Base-by-base conservation (phyloP, 2,888 invertebrate genomes). In the Hylaea fasciaria region DNA sequence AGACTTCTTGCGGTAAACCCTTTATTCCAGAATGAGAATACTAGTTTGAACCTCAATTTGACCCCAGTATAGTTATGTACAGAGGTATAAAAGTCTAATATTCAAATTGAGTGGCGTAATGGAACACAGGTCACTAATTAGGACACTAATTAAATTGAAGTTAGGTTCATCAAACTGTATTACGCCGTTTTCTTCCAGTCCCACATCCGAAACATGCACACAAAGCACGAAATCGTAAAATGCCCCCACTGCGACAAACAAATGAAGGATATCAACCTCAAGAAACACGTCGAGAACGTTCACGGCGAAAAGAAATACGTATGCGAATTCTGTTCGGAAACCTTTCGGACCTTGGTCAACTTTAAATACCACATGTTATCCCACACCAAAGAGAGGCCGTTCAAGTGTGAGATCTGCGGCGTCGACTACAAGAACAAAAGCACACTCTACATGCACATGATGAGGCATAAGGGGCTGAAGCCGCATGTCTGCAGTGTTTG, bases 121-220 rank as follows among this genome's bases (percentile, higher is more conserved):
- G 5, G 22, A 22, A 22, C 22, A 22, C 3, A 22, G 22, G 22
- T 22, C 22, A 22, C 5, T 22, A 22, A 22, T 3, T n/a, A n/a
- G n/a, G n/a, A n/a, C n/a, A n/a, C n/a, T 22, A 22, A 22, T 3
- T 22, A 22, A 22, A 22, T 22, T 22, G 22, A 22, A 22, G 22
- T 22, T 3, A 5, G 22, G 2, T 11, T 43, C 16, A 11, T 17
- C 11, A 41, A 29, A 29, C 12, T n/a, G n/a, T 29, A 28, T 9
- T 32, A 7, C 9, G 10, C 10, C 9, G 9, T 40, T 28, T 35
- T 44, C 8, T 51, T 51, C 7, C 43, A 51, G 51, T 16, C 17
- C 2, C 51, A 51, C 43, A 51, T 43, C 16, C 29, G n/a, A 17
- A 43, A 43, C 12, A 43, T 12, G 7, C 51, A 51, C 29, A 35